A percentile compares a stretch with the other conserved stretches of the same genome.
Evolutionary conservation across 2,888 invertebrate genomes (phyloP).

Genomic region (Branchinecta sandiegonensis): DNA sequence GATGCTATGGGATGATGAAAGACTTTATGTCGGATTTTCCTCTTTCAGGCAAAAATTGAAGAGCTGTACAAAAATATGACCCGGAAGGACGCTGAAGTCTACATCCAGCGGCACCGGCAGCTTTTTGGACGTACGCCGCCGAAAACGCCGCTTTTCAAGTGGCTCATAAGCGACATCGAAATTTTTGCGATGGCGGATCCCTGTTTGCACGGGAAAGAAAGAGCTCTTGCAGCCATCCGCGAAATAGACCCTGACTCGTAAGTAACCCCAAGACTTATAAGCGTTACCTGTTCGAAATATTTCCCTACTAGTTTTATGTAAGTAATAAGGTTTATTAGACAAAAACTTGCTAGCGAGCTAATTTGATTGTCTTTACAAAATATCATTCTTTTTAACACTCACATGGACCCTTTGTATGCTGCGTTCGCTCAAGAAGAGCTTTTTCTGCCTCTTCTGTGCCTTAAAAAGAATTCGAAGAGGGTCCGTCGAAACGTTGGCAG

Average conservation of each 20-base stretch:
- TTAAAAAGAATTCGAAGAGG: too few relatives aligned
- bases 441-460: too few relatives aligned
- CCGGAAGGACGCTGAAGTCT: conserved; percentile 86
- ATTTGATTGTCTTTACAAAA: too few relatives aligned
- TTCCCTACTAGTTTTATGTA: too few relatives aligned
- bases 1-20: too few relatives aligned
- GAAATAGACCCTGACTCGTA: conserved; percentile 68
- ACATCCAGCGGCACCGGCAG: conserved; percentile 73
- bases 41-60: conserved; percentile 39
- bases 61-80: conserved; percentile 72
- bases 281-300: conserved; percentile 16
- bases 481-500: too few relatives aligned
- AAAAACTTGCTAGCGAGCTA: too few relatives aligned
- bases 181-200: conserved; percentile 70
- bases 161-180: conserved; percentile 60
- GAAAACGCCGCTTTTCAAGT: conserved; percentile 65
- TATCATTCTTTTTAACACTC: too few relatives aligned
- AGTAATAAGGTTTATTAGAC: too few relatives aligned
- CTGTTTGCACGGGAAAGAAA: conserved; percentile 62
- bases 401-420: too few relatives aligned
- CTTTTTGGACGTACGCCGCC: conserved; percentile 48
- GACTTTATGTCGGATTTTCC: too few relatives aligned
- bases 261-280: conserved; percentile 21
- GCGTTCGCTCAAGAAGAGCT: too few relatives aligned
- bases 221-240: conserved; percentile 54